Base-by-base conservation (phyloP, 2,797 vertebrate genomes). In the Sitta carolinensis region DNA sequence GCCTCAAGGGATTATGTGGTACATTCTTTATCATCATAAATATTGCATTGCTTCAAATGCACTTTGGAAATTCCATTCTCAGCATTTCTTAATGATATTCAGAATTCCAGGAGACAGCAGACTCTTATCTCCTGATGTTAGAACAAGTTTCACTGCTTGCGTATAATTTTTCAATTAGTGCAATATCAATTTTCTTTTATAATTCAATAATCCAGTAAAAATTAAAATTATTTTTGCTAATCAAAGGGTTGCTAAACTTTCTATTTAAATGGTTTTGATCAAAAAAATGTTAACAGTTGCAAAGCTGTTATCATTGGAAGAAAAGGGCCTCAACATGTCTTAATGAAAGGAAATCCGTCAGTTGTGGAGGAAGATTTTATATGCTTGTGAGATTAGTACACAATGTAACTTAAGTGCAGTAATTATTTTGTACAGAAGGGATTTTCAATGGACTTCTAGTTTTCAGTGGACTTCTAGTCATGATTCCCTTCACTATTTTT, bases 11-110 rank as follows among this genome's bases (percentile, higher is more conserved):
- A 93, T 90, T 75, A 68, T 27, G 22, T 72, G 61, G 38, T 63
- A 95, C 48, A 50, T 94, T 94, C 82, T 93, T 96, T 67, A 90
- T 93, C 82, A 91, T 89, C 89, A 95, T 94, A 95, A 96, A 94
- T 95, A 97, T 91, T 91, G 72, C 43, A 94, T 87, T 95, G 89
- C 69, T 96, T 95, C 64, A 95, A 93, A 90, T 76, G 54, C 74
- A 66, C 32, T 75, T 89, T 89, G n/a, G 62, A 97, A 97, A 96
- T 92, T 67, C 23, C 84, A 27, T 91, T 87, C 70, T 94, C 93
- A 91, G 85, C 85, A 90, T 95, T 97, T 96, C 87, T 69, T 93
- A 93, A 81, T 82, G 48, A 59, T 90, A 73, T 43, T 94, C 93
- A 82, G 64, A 91, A 94, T 93, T 90, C 77, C 76, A 87, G 22